phyloP scores from a whole-genome alignment of 2,888 invertebrate genomes.

The Drosophila pseudotakahashii region DNA sequence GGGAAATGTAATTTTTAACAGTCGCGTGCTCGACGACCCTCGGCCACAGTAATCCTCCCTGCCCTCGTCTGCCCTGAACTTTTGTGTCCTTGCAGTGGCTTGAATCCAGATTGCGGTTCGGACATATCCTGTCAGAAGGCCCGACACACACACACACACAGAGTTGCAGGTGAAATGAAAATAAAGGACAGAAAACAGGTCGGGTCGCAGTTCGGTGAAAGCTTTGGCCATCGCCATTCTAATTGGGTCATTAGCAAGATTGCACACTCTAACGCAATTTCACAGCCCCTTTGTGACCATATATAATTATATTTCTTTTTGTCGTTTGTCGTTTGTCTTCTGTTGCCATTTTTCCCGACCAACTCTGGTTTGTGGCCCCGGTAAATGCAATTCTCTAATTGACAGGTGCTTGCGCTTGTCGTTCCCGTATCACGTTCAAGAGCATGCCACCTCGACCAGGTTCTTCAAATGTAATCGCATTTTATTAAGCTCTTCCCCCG shows the following conservation, averaged over 20 bases:
- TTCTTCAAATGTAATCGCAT: constrained; percentile 10
- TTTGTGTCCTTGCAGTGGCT: constrained; percentile 59
- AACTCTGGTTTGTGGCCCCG: constrained; percentile 9
- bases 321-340: not conserved
- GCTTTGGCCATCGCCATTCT: constrained; percentile 65
- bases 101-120: constrained; percentile 48
- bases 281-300: not conserved
- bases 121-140: constrained; percentile 30
- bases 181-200: constrained; percentile 16
- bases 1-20: constrained; percentile 33
- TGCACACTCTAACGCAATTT: constrained; percentile 61
- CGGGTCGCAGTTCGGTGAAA: too few species aligned
- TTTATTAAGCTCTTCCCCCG: constrained; percentile 3
- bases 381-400: constrained; percentile 55
- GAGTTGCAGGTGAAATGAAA: constrained; percentile 12
- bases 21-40: constrained; percentile 26
- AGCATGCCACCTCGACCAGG: constrained; percentile 6
- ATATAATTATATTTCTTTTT: constrained; percentile 36
- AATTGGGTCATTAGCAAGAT: constrained; percentile 74
- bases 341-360: constrained; percentile 5
- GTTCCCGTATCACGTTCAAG: constrained; percentile 14
- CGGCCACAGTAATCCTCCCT: not conserved
- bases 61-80: constrained; percentile 2
- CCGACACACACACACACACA: constrained; percentile 6
- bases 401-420: constrained; percentile 2